Evolutionary conservation across 2,797 vertebrate species (phyloP), one percentile per base, ranked within the genome.

Genomic region (Aratinga solstitialis): DNA sequence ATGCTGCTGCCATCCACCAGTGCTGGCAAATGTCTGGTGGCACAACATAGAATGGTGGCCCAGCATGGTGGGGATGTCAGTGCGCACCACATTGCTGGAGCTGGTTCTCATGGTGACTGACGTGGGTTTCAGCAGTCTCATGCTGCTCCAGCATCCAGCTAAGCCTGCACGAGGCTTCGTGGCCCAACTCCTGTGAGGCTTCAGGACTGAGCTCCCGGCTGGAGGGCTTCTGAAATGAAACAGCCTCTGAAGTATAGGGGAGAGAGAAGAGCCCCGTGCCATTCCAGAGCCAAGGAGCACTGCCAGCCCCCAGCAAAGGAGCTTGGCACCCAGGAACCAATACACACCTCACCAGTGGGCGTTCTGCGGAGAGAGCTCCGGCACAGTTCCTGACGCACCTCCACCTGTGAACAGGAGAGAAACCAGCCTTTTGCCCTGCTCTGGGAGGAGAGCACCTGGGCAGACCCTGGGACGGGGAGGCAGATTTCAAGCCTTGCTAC

Each of bases 91-190:
- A 90, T 36, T 93, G 91, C 18, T 95, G 87, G 54, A 97, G 38
- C 10, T 3, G 66, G 13, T 48, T 86, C 29, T 97, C 84, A 1
- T 68, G 36, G 38, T 38, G 42, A 27, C 71, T 62, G 7, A 97
- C 54, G 5, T 74, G 56, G 20, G 56, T 71, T 10, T 54, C 90
- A 48, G 74, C 17, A 3, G 30, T 50, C 38, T 97, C 3, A 0
- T 96, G 95, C 29, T 66, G 77, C 18, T 58, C 7, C 1, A 96
- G 89, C 34, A 97, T 79, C 20, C 88, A 89, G 42, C 91, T 90
- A 38, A 97, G 71, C 22, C 82, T 53, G 22, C 74, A 53, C 8
- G 92, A 72, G 24, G 84, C 79, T 24, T 68, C 24, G 10, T 45
- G 78, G 32, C 93, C 84, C 1, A 75, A 80, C 9, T 38, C 43